These are phyloP conservation scores for Drosophila burlai DNA, from an alignment of 1,140 invertebrate genomes.

Conservation along the genomic window DNA sequence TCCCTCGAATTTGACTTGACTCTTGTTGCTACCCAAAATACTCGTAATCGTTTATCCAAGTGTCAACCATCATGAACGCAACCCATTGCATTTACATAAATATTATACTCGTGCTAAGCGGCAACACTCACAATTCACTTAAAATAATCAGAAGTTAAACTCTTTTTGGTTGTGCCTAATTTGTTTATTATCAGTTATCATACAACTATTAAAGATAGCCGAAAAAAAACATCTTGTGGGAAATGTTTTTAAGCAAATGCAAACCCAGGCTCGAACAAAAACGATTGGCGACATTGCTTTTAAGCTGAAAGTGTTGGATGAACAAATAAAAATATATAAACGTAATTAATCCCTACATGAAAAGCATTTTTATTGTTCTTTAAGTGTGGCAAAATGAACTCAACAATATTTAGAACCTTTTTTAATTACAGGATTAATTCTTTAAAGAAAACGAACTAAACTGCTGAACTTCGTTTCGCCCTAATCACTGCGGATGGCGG, in stretches of 20 bases:
- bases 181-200: slow-evolving; percentile 16
- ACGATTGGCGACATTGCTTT: slow-evolving; percentile 22
- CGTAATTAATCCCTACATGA: slow-evolving; percentile 14
- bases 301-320: slow-evolving; percentile 30
- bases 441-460: too few species aligned
- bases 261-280: not conserved
- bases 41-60: slow-evolving; percentile 12
- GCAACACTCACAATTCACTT: slow-evolving; percentile 19
- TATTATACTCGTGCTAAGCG: slow-evolving; percentile 18
- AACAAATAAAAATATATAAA: slow-evolving; percentile 29
- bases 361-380: slow-evolving; percentile 2
- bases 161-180: slow-evolving; percentile 65
- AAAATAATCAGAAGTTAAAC: slow-evolving; percentile 1
- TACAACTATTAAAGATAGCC: not conserved
- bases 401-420: not conserved
- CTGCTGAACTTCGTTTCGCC: too few species aligned
- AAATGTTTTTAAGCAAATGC: not conserved
- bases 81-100: slow-evolving; percentile 50
- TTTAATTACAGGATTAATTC: too few species aligned
- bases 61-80: slow-evolving; percentile 21
- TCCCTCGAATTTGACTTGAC: slow-evolving; percentile 45
- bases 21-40: slow-evolving; percentile 41
- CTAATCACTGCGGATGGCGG: too few species aligned
- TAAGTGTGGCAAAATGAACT: not conserved
- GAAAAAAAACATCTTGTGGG: not conserved